Base-by-base conservation (phyloP, 2,888 invertebrate species). In the Caenorhabditis uteleia region DNA sequence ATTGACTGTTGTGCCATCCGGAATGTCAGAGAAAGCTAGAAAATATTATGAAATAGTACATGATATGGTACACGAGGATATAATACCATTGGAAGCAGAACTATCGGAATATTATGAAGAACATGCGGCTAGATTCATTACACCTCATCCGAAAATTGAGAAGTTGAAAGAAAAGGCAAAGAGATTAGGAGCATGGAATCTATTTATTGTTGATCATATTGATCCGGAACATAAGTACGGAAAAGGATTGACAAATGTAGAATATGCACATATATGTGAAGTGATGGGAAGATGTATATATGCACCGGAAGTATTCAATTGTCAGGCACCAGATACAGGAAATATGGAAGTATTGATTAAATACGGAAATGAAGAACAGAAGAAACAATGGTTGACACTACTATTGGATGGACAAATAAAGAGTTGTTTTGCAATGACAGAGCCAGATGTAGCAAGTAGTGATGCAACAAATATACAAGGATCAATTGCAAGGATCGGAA, bases 401-500 rank as follows among this genome's bases (percentile, higher is more conserved):
- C 64, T 86, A 27, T 75, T 86, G 16, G 78, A 83, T 4, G 85
- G 85, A 8, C 72, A 82, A 56, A 85, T 84, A 7, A 78, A 84
- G 21, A 84, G 84, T 20, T 85, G 85, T 48, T 85, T 84, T 69
- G 84, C 83, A n/a, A 85, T 85, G 85, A 85, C 85, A 6, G 85
- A 85, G 67, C 84, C 84, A 0, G 80, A 78, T 46, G 80, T 81
- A 10, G 78, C 80, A 3, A 85, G 85, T 1, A 85, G 85, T 44
- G 86, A 86, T 79, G 86, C 86, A 7, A 85, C 85, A 18, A 86
- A 86, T 60, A 86, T 86, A 48, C 81, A 85, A 57, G 77, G 84
- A 0, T 84, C 84, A 3, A 86, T 86, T 29, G 73, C 70, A 8
- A 72, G 83, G 36, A 83, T 84, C 23, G 85, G 85, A 0, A 78